These are phyloP conservation scores for Brachystomella parvula DNA, from an alignment of 1,140 invertebrate genomes.

Conservation along the genomic window DNA sequence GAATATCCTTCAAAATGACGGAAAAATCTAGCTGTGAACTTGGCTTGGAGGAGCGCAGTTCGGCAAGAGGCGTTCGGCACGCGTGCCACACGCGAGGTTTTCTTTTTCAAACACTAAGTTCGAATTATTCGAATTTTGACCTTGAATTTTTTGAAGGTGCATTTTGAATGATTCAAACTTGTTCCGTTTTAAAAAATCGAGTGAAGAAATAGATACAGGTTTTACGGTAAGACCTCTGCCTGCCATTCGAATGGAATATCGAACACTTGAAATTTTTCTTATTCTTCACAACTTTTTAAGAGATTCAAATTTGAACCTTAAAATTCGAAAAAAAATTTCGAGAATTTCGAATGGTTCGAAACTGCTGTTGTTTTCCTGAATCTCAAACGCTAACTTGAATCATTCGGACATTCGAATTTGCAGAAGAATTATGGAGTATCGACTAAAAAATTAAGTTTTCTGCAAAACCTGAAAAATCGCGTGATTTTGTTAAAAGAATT, in stretches of 20 bases:
- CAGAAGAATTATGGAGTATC: too few relatives aligned
- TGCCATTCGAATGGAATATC: neutral
- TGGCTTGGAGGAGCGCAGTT: neutral
- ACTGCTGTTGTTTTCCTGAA: neutral
- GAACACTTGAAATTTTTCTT: neutral
- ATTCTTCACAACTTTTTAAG: neutral
- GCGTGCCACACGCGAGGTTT: neutral
- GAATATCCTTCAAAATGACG: neutral
- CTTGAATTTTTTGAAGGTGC: neutral
- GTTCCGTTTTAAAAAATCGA: neutral
- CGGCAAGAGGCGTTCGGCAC: neutral
- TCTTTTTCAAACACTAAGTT: too few relatives aligned
- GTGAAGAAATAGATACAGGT: neutral
- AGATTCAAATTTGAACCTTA: neutral
- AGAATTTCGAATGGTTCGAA: neutral
- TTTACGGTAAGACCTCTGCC: neutral
- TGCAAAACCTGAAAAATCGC: too few relatives aligned
- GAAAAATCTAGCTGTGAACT: neutral
- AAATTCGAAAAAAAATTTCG: neutral
- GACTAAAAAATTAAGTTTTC: too few relatives aligned
- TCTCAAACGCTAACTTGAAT: too few relatives aligned
- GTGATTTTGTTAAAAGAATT: too few relatives aligned
- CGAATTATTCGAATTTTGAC: neutral
- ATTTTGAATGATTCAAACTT: neutral
- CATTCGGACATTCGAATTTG: neutral